Base-by-base conservation (phyloP, 1,140 invertebrate genomes). In the Rhynchophorus ferrugineus region DNA sequence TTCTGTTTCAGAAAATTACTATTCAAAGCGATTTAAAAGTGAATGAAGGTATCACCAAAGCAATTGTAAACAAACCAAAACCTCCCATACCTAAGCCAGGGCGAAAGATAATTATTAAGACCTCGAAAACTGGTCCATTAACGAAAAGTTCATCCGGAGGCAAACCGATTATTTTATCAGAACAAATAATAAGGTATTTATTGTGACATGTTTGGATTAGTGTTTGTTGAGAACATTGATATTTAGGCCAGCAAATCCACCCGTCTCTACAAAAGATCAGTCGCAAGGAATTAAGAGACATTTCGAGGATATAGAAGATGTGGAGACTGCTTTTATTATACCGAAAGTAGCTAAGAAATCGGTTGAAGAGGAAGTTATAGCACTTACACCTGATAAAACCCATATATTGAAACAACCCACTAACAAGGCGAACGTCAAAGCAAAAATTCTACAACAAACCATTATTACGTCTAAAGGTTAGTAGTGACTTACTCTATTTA, bases 381-480 rank as follows among this genome's bases (percentile, higher is more conserved):
- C 8, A 3, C 9, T 29, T 7, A 34, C 29, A 2, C 34, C 24
- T n/a, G 17, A 11, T 1, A 21, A 46, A 21, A 50, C 47, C 14
- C 13, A 19, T 16, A 7, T 1, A 45, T 6, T 17, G 29, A 57
- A 21, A 57, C 8, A 13, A 9, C 21, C 21, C 3, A 34, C 20
- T 3, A 16, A 45, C 0, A 54, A 43, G 43, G 14, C 35, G 2
- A 33, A 19, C 13, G 60, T 61, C 0, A 69, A 69, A 50, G 60
- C 65, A 2, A 68, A 65, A 50, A 70, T 70, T 34, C 43, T 68
- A 9, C 63, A 70, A 41, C 65, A 70, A 56, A 69, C 68, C 1
- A 70, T 70, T 9, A 69, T 69, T 13, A 64, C 64, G 34, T 58
- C 67, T 7, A 60, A 59, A 37, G 64, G 64, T 14, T 57, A 66